These are phyloP conservation scores for Staurois parvus DNA, from an alignment of 2,797 vertebrate genomes.

Conservation along the genomic window DNA sequence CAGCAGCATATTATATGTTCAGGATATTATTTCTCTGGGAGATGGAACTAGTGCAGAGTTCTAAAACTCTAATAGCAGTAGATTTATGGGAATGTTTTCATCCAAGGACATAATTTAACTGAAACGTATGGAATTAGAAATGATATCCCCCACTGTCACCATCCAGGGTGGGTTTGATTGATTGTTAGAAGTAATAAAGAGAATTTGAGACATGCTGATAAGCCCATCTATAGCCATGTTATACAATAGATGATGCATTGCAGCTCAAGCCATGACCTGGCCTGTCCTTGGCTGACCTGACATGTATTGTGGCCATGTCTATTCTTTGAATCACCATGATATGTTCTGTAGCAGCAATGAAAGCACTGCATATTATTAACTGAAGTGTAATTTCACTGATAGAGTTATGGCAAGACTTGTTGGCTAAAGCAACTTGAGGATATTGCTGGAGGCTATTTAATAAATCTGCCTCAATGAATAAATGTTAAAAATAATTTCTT, in stretches of 20 bases:
- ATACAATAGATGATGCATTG: not conserved
- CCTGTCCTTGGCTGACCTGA: not conserved
- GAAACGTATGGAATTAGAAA: not conserved
- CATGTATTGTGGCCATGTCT: not conserved
- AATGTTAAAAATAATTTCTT: not conserved
- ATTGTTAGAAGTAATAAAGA: not conserved
- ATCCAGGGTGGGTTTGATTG: not conserved
- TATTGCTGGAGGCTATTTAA: too few species aligned
- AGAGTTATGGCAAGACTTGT: too few species aligned
- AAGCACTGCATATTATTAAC: too few species aligned
- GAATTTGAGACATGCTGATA: not conserved
- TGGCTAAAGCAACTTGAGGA: too few species aligned
- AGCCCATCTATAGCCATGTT: not conserved
- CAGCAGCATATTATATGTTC: not conserved
- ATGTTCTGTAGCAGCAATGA: too few species aligned
- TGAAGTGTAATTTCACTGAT: too few species aligned
- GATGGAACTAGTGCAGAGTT: not conserved
- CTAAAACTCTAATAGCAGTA: not conserved
- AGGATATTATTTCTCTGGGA: not conserved
- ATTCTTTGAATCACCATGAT: too few species aligned
- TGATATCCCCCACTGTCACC: not conserved
- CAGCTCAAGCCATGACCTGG: not conserved
- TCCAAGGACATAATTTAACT: not conserved
- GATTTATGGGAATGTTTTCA: constrained; percentile 1
- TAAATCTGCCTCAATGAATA: too few species aligned